A percentile compares a stretch with the other conserved stretches of the same genome.
Conservation (phyloP, 2,113 vertebrate genomes). For the Sphaerodactylus townsendi region DNA sequence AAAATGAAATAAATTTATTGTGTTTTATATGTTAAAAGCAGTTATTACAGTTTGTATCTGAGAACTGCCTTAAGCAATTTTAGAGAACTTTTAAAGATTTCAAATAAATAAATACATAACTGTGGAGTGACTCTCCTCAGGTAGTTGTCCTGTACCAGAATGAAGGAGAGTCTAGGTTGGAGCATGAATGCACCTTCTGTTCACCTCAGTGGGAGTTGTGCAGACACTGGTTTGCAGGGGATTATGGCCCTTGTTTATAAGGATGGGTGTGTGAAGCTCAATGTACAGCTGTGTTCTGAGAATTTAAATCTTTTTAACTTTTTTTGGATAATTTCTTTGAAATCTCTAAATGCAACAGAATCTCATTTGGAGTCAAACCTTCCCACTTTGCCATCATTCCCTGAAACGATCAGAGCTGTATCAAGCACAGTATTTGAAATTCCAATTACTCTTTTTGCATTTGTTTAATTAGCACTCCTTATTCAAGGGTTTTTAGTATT, state of each 20-base stretch:
- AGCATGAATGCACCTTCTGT: background rate
- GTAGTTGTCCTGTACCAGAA: background rate
- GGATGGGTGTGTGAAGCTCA: background rate
- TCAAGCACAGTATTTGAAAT: background rate
- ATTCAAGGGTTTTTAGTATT: background rate
- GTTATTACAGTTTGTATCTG: no score
- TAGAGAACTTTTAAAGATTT: no score
- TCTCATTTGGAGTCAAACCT: background rate
- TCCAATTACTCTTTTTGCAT: background rate
- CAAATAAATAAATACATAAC: no score
- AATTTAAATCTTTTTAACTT: background rate
- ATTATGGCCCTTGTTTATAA: background rate
- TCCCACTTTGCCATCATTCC: background rate
- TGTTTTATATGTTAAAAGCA: no score
- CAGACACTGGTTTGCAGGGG: background rate
- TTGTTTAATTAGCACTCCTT: background rate
- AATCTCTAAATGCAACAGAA: constrained; percentile 12
- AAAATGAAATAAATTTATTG: no score
- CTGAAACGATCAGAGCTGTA: background rate
- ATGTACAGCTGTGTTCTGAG: background rate
- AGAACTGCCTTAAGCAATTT: no score
- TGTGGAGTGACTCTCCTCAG: background rate
- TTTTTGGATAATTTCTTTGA: constrained; percentile 10
- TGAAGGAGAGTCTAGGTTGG: background rate
- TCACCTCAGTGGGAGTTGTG: background rate